Evolutionary conservation across 2,113 vertebrate genomes (phyloP).

Genomic region (Cygnus buccinator): DNA sequence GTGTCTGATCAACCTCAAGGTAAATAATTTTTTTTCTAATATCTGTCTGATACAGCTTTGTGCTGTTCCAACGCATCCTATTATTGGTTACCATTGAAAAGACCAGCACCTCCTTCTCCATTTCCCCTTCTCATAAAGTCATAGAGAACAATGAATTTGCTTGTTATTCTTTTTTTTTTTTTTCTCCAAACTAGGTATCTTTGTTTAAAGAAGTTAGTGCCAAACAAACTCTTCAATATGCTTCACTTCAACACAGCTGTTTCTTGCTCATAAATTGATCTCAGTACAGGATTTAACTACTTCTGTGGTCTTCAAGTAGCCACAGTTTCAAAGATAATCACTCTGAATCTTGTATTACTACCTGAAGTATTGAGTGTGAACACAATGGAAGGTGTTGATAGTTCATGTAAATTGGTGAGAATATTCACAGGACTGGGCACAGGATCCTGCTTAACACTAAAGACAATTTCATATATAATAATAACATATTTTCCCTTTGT

Average conservation of each 20-base stretch:
- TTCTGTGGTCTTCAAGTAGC: background rate
- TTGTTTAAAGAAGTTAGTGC: background rate
- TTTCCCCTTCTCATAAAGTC: no score
- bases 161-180: no score
- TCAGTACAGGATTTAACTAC: background rate
- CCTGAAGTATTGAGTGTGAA: background rate
- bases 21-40: no score
- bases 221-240: background rate
- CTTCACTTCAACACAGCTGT: background rate
- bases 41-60: no score
- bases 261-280: background rate
- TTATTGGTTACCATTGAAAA: no score
- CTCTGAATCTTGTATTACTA: background rate
- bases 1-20: no score
- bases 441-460: background rate
- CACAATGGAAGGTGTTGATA: background rate
- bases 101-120: no score
- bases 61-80: no score
- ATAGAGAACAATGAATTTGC: no score
- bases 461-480: background rate
- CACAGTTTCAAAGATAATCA: background rate
- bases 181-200: no score
- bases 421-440: background rate
- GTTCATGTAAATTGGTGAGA: background rate
- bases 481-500: background rate